Evolutionary conservation across 2,888 invertebrate genomes (phyloP).

Genomic region (Metalampra italica): DNA sequence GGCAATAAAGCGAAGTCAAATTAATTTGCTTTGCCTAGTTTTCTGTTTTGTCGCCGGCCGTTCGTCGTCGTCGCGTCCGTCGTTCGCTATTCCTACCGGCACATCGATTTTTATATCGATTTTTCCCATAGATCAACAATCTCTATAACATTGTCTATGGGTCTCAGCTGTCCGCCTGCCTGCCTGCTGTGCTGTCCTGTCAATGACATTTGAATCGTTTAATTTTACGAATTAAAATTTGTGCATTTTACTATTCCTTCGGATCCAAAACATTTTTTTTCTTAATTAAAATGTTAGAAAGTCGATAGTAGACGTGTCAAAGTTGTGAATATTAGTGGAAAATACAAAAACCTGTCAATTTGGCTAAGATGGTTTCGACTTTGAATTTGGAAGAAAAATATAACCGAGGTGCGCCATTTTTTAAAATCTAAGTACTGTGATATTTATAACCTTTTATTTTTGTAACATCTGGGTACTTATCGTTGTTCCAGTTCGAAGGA

Average conservation of each 20-base stretch:
- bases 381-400: slow-evolving; percentile 69
- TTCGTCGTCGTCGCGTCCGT: no score
- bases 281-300: slow-evolving; percentile 24
- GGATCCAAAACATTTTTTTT: slow-evolving; percentile 38
- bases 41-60: no score
- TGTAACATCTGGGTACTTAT: slow-evolving; percentile 5
- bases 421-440: slow-evolving; percentile 20
- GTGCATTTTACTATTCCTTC: slow-evolving; percentile 24
- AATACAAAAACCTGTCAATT: slow-evolving; percentile 8
- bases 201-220: slow-evolving; percentile 66
- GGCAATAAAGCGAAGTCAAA: no score
- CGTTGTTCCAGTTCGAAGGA: slow-evolving; percentile 72
- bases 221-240: slow-evolving; percentile 53
- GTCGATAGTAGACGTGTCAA: background rate
- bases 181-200: slow-evolving; percentile 37
- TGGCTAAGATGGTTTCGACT: slow-evolving; percentile 64
- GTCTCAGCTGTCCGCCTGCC: slow-evolving; percentile 54
- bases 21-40: no score
- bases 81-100: no score
- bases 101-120: slow-evolving; percentile 57
- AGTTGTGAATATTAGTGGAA: background rate
- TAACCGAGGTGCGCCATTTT: slow-evolving; percentile 57
- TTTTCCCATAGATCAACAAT: slow-evolving; percentile 53
- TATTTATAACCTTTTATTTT: slow-evolving; percentile 9
- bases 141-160: slow-evolving; percentile 48